Conservation (phyloP, 1,140 invertebrate genomes). For the Anoplolepis gracilipes region DNA sequence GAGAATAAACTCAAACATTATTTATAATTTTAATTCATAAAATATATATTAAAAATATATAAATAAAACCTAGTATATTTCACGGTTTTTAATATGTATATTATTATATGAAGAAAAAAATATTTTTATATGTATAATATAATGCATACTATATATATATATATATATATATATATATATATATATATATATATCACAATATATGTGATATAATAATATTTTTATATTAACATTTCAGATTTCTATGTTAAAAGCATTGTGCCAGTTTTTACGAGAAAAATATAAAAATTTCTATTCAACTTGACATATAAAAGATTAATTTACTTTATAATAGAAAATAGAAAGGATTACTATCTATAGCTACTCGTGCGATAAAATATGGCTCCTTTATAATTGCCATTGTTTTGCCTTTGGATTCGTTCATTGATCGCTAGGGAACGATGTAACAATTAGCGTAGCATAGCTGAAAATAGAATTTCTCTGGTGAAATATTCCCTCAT, state of each 20-base stretch:
- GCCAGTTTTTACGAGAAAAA: not conserved
- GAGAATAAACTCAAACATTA: no score
- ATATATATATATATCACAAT: no score
- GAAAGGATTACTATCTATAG: not conserved
- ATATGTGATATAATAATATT: no score
- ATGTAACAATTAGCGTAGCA: not conserved
- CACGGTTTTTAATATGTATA: no score
- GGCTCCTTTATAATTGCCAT: conserved; percentile 8
- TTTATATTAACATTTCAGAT: not conserved
- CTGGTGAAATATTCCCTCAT: conserved; percentile 13
- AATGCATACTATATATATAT: no score
- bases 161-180: no score
- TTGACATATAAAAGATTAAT: not conserved
- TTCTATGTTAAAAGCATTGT: not conserved
- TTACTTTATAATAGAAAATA: not conserved
- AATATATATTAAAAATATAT: no score
- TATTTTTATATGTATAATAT: no score
- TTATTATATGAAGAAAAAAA: no score
- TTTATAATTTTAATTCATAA: no score
- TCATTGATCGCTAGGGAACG: not conserved
- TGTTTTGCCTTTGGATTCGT: not conserved
- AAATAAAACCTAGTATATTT: no score
- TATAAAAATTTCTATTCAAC: not conserved
- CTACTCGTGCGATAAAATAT: not conserved
- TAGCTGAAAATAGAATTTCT: conserved; percentile 28